Evolutionary conservation across 2,888 invertebrate genomes (phyloP).

Genomic region (Melanotus villosus): DNA sequence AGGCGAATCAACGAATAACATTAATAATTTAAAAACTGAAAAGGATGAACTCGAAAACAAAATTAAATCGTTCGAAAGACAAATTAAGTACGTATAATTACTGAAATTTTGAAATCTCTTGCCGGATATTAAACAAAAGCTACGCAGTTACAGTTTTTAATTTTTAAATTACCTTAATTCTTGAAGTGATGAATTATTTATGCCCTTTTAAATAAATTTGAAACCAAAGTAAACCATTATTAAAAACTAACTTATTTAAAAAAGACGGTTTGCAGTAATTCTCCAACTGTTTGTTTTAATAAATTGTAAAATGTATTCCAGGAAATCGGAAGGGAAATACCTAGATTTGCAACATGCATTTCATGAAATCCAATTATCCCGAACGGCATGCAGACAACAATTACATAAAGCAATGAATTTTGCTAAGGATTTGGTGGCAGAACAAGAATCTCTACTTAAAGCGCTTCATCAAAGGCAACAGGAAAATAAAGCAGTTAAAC

Average conservation of each 20-base stretch:
- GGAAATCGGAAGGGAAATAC: slow-evolving; percentile 68
- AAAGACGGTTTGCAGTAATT: no score
- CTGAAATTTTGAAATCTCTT: not conserved
- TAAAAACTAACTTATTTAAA: no score
- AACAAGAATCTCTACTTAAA: slow-evolving; percentile 70
- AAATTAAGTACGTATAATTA: slow-evolving; percentile 61
- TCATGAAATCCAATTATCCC: slow-evolving; percentile 69
- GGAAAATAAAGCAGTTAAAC: slow-evolving; percentile 66
- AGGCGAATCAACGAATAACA: slow-evolving; percentile 69
- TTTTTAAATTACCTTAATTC: no score
- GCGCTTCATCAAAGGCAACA: slow-evolving; percentile 64
- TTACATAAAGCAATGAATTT: slow-evolving; percentile 71
- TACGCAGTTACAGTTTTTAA: no score
- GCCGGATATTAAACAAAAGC: no score
- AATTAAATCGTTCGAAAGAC: slow-evolving; percentile 71
- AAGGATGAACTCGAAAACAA: slow-evolving; percentile 71
- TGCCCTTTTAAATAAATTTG: no score
- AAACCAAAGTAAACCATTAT: no score
- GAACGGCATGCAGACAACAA: slow-evolving; percentile 70
- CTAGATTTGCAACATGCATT: slow-evolving; percentile 68
- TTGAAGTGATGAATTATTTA: no score
- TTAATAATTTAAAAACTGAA: slow-evolving; percentile 67
- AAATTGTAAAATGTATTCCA: no score
- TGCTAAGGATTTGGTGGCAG: slow-evolving; percentile 70
- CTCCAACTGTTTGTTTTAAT: no score